Conservation (phyloP, 2,888 invertebrate species). For the Hoplodrina ambigua region DNA sequence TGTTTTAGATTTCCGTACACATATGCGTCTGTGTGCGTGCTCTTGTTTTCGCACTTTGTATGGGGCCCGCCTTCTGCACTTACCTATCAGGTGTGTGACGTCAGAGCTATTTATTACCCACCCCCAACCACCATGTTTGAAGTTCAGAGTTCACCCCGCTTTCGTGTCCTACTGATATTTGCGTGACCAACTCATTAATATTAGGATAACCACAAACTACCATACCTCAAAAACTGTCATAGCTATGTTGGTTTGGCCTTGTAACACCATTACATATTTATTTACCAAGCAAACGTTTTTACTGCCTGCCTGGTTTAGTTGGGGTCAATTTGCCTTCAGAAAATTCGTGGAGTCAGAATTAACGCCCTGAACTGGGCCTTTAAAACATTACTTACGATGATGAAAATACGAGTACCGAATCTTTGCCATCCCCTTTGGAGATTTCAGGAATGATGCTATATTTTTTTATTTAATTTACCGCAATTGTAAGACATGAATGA, state of each 20-base stretch:
- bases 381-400: not conserved
- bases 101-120: conserved; percentile 37
- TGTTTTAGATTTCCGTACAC: not conserved
- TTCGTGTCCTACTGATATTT: conserved; percentile 66
- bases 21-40: not conserved
- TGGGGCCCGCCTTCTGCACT: conserved; percentile 5
- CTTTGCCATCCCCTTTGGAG: not conserved
- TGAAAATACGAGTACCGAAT: no score
- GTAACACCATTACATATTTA: conserved; percentile 40
- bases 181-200: conserved; percentile 75
- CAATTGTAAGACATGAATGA: conserved; percentile 7
- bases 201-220: conserved; percentile 58
- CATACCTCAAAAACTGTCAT: conserved; percentile 62
- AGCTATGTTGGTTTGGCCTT: conserved; percentile 60
- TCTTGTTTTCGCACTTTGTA: not conserved
- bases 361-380: not conserved
- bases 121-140: conserved; percentile 31
- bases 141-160: conserved; percentile 47
- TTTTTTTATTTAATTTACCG: not conserved
- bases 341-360: no score
- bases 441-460: not conserved
- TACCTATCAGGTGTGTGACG: not conserved
- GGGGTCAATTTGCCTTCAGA: not conserved
- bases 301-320: not conserved
- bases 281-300: conserved; percentile 47